Evolutionary conservation across 2,797 vertebrate species (phyloP).

Genomic region (Sternotherus odoratus): DNA sequence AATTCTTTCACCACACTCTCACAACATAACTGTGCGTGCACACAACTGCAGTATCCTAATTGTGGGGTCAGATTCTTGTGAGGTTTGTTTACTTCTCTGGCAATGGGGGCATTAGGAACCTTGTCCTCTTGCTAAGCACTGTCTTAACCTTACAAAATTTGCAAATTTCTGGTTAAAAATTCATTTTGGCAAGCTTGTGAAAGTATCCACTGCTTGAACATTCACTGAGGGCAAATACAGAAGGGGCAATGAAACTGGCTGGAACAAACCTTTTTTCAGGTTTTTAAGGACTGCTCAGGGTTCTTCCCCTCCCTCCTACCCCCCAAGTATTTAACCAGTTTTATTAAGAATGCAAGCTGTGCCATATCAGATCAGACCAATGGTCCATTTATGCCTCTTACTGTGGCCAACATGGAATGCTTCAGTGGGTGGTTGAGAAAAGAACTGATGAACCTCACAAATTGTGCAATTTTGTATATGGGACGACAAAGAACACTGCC

Average conservation of each 20-base stretch:
- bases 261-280: neutral
- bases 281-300: neutral
- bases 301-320: neutral
- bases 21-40: neutral
- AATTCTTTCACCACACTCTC: neutral
- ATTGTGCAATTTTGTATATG: neutral
- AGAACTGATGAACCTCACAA: neutral
- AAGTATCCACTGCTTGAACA: neutral
- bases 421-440: fast-evolving
- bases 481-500: neutral
- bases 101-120: neutral
- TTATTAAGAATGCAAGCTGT: neutral
- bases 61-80: neutral
- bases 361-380: neutral
- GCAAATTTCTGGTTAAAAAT: neutral
- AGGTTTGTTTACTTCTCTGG: neutral
- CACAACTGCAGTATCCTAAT: neutral
- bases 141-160: neutral
- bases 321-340: neutral
- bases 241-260: neutral
- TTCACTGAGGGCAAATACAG: neutral
- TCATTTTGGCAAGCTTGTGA: neutral
- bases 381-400: neutral
- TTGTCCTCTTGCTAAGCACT: neutral
- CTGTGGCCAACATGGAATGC: neutral